Evolutionary conservation across 2,113 vertebrate genomes (phyloP).

Genomic region (Vimba vimba): DNA sequence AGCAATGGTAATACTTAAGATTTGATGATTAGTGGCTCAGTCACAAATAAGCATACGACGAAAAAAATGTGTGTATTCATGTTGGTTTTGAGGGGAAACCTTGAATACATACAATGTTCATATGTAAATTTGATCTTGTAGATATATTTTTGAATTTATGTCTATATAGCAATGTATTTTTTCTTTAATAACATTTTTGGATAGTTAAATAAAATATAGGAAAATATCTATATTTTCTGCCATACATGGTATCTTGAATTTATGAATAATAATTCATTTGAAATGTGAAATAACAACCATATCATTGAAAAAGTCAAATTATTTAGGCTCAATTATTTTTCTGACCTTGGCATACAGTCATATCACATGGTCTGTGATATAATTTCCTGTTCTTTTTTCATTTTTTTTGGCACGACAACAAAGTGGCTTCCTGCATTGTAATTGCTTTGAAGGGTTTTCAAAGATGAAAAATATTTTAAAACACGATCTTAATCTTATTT

Average conservation of each 20-base stretch:
- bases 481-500: too few relatives aligned
- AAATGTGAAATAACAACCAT: too few relatives aligned
- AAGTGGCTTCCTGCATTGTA: too few relatives aligned
- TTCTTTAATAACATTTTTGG: neutral
- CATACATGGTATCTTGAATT: neutral
- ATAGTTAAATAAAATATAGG: neutral
- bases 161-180: neutral
- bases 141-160: neutral
- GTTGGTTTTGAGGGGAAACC: neutral
- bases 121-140: neutral
- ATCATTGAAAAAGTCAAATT: too few relatives aligned
- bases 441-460: too few relatives aligned
- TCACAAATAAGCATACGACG: neutral
- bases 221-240: neutral
- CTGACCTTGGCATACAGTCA: too few relatives aligned
- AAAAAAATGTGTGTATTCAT: neutral
- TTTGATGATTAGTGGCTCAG: neutral
- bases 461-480: too few relatives aligned
- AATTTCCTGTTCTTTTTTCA: too few relatives aligned
- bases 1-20: neutral
- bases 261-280: too few relatives aligned
- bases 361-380: too few relatives aligned
- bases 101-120: neutral
- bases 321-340: too few relatives aligned
- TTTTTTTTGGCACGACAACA: too few relatives aligned